Evolutionary conservation across 1,140 invertebrate species (phyloP).

Genomic region (Bombus turneri): DNA sequence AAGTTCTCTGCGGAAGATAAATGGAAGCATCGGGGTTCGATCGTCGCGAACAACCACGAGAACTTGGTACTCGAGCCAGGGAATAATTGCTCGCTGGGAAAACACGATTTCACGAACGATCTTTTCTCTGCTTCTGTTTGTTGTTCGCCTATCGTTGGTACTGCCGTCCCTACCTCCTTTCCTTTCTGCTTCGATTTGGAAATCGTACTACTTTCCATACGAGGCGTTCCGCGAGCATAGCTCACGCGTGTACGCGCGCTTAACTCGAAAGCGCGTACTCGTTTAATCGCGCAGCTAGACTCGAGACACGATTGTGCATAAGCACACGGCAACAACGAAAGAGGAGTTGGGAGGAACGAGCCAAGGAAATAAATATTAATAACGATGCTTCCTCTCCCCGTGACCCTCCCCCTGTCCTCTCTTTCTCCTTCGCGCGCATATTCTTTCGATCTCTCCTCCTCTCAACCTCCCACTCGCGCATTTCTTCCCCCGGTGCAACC

Average conservation of each 20-base stretch:
- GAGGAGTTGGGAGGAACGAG: constrained; percentile 59
- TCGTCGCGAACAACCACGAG: constrained; percentile 14
- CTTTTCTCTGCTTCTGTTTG: not conserved
- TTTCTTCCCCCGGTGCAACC: constrained; percentile 12
- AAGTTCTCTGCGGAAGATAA: constrained; percentile 36
- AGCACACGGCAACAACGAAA: constrained; percentile 65
- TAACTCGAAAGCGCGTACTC: constrained; percentile 60
- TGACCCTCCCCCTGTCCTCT: not conserved
- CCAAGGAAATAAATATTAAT: constrained; percentile 76
- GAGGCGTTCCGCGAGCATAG: not conserved
- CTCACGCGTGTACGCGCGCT: constrained; percentile 38
- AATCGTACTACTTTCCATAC: constrained; percentile 56
- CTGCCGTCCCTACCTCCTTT: not conserved
- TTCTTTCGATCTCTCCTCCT: constrained; percentile 20
- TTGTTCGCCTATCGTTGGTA: not conserved
- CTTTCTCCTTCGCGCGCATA: constrained; percentile 4
- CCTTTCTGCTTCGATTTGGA: constrained; percentile 33
- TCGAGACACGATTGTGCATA: constrained; percentile 52
- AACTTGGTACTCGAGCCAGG: not conserved
- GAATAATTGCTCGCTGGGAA: constrained; percentile 22
- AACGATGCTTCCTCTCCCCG: constrained; percentile 57
- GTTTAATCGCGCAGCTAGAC: constrained; percentile 56
- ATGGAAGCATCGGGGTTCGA: constrained; percentile 29
- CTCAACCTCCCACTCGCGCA: not conserved
- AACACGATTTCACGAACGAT: constrained; percentile 19